Conservation (phyloP, 2,113 vertebrate species). For the Chrysemys picta region DNA sequence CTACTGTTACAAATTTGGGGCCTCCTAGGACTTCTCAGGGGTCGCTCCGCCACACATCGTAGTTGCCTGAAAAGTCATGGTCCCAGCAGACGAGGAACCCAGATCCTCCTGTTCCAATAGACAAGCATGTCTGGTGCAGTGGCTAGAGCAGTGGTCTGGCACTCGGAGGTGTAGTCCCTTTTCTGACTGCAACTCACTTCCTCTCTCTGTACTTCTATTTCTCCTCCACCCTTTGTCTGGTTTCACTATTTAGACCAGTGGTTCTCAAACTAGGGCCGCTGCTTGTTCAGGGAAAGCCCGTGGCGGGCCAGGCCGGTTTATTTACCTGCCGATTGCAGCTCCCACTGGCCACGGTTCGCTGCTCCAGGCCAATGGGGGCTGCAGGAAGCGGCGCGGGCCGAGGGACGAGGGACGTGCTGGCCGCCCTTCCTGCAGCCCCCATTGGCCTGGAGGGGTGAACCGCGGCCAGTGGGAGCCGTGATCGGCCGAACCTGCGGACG, state of each 20-base stretch:
- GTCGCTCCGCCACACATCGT: not conserved
- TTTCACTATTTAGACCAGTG: not conserved
- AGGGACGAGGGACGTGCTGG: too few species aligned
- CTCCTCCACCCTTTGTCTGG: not conserved
- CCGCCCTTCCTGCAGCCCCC: too few species aligned
- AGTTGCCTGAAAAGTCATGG: not conserved
- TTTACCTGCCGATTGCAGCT: too few species aligned
- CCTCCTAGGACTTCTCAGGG: not conserved
- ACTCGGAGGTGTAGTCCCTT: not conserved
- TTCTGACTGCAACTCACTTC: not conserved
- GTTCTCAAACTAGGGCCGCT: too few species aligned
- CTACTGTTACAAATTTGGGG: not conserved
- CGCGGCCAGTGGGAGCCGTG: too few species aligned
- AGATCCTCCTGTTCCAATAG: not conserved
- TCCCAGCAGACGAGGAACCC: not conserved
- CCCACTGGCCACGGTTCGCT: too few species aligned
- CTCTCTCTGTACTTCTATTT: not conserved
- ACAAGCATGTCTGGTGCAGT: not conserved
- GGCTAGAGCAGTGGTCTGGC: not conserved
- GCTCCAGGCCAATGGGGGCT: too few species aligned
- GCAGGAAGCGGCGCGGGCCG: too few species aligned
- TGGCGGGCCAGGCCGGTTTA: too few species aligned
- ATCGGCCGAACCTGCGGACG: too few species aligned
- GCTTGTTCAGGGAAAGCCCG: too few species aligned
- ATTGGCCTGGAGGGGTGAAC: too few species aligned